These are phyloP conservation scores for Sitophilus oryzae DNA, from an alignment of 1,140 invertebrate genomes.

Conservation along the genomic window DNA sequence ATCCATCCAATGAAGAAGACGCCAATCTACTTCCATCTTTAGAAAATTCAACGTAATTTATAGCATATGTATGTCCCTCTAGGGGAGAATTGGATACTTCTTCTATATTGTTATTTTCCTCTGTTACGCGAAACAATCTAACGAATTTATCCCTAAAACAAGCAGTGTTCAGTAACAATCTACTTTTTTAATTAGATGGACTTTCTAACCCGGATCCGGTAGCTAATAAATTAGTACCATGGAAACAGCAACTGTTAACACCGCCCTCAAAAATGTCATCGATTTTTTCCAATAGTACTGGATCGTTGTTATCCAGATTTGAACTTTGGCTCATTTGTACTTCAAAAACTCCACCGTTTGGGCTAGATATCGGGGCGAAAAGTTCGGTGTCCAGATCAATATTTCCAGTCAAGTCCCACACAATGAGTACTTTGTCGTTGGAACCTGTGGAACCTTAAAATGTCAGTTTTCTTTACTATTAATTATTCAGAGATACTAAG, in stretches of 20 bases:
- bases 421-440: slow-evolving; percentile 62
- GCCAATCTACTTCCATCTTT: slow-evolving; percentile 58
- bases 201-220: slow-evolving; percentile 51
- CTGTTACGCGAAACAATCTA: slow-evolving; percentile 45
- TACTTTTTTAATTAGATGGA: background rate
- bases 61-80: slow-evolving; percentile 55
- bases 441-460: slow-evolving; percentile 53
- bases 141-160: slow-evolving; percentile 53
- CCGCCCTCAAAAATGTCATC: slow-evolving; percentile 48
- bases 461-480: slow-evolving; percentile 15
- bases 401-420: slow-evolving; percentile 57
- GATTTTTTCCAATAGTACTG: slow-evolving; percentile 46
- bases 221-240: slow-evolving; percentile 47
- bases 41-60: slow-evolving; percentile 62
- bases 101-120: slow-evolving; percentile 42
- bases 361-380: slow-evolving; percentile 23
- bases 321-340: slow-evolving; percentile 34
- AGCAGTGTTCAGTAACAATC: background rate
- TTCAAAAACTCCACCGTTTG: slow-evolving; percentile 39
- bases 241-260: slow-evolving; percentile 55
- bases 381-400: slow-evolving; percentile 48
- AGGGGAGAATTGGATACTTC: slow-evolving; percentile 50
- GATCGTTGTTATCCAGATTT: slow-evolving; percentile 43
- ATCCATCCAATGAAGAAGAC: slow-evolving; percentile 69
- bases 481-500: too few species aligned